A percentile compares a stretch with the other conserved stretches of the same genome.
Evolutionary conservation across 2,113 vertebrate species (phyloP).

Genomic region (Typhlomys cinereus): DNA sequence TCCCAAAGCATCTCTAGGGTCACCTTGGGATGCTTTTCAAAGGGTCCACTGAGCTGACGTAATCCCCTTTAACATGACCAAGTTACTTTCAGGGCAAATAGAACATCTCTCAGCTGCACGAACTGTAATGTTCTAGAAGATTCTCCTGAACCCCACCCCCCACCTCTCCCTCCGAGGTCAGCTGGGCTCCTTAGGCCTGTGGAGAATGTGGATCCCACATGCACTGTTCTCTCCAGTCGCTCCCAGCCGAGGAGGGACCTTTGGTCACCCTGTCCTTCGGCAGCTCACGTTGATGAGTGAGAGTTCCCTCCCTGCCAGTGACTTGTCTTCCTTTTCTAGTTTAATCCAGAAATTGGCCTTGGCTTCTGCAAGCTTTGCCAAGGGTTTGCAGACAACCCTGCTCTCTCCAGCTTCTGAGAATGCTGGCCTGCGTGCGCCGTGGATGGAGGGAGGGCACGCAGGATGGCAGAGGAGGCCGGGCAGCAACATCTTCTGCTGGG

Average conservation of each 20-base stretch:
- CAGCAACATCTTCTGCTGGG: not conserved
- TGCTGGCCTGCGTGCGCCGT: not conserved
- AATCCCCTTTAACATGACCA: not conserved
- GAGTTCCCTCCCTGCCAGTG: slow-evolving; percentile 55
- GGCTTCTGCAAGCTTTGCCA: slow-evolving; percentile 61
- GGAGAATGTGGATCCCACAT: not conserved
- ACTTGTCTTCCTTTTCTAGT: slow-evolving; percentile 67
- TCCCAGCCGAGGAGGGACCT: not conserved
- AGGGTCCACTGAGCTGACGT: not conserved
- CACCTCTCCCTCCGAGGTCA: not conserved
- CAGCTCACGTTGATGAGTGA: slow-evolving; percentile 58
- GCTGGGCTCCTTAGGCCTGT: not conserved
- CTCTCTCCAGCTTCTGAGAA: slow-evolving; percentile 56
- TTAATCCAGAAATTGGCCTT: slow-evolving; percentile 78
- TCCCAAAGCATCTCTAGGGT: not conserved
- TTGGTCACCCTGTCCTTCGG: slow-evolving; percentile 45
- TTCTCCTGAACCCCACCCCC: not conserved
- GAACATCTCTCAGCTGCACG: not conserved
- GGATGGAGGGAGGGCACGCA: not conserved
- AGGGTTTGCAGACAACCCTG: slow-evolving; percentile 69
- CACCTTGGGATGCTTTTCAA: not conserved
- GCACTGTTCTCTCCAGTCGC: not conserved
- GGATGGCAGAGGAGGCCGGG: too few species aligned
- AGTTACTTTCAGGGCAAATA: not conserved
- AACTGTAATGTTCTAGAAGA: not conserved